These are phyloP conservation scores for Folsomia manolachei DNA, from an alignment of 2,888 invertebrate genomes.

Conservation along the genomic window DNA sequence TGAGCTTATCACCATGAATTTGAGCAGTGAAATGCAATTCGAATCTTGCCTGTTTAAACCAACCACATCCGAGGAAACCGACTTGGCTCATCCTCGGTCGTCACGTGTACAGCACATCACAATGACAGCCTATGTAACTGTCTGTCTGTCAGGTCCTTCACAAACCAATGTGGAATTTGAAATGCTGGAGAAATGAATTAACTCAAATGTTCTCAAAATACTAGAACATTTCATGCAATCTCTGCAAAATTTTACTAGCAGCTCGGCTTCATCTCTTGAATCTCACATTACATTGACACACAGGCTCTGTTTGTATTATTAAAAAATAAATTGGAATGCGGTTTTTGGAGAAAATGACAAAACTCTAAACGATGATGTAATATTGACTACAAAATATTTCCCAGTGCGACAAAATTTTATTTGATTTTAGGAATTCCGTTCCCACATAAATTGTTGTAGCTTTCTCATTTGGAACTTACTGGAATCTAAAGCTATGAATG, in stretches of 20 bases:
- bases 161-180: not conserved
- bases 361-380: too few relatives aligned
- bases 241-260: not conserved
- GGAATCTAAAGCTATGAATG: constrained; percentile 1
- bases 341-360: not conserved
- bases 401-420: not conserved
- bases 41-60: not conserved
- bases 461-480: not conserved
- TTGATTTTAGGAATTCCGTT: not conserved
- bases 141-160: not conserved
- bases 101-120: not conserved
- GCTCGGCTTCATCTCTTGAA: too few relatives aligned
- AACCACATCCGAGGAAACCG: not conserved
- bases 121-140: too few relatives aligned
- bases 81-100: not conserved
- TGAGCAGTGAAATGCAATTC: not conserved
- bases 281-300: too few relatives aligned
- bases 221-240: not conserved
- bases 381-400: too few relatives aligned
- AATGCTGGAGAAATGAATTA: not conserved
- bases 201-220: not conserved
- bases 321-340: not conserved
- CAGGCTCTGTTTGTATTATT: not conserved
- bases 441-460: not conserved
- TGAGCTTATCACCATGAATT: too few relatives aligned